Percentiles rank a stretch among this genome's conserved stretches.
Conservation (phyloP, 2,888 invertebrate genomes). For the Pristionchus arcanus region DNA sequence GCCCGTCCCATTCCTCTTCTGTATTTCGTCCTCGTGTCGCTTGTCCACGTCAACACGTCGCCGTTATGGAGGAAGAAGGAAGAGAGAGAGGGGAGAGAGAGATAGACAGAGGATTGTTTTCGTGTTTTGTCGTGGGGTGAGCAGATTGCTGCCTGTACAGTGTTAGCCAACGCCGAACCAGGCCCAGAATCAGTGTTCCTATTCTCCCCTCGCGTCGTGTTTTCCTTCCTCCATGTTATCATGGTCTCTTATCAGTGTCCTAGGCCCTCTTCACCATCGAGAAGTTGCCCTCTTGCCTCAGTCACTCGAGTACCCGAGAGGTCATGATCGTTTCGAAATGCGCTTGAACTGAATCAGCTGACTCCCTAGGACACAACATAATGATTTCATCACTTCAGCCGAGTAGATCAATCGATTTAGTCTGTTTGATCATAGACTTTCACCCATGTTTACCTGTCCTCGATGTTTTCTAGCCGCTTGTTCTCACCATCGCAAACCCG, state of each 20-base stretch:
- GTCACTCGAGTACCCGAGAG: neutral
- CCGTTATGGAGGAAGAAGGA: neutral
- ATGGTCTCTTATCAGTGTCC: neutral
- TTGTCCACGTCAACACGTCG: slow-evolving; percentile 46
- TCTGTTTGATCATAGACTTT: neutral
- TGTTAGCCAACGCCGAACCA: neutral
- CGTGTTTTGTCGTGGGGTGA: slow-evolving; percentile 17
- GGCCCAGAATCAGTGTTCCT: neutral
- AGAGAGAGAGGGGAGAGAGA: neutral
- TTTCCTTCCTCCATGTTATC: neutral
- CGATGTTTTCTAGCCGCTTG: neutral
- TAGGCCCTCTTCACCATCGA: neutral
- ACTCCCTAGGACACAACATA: neutral
- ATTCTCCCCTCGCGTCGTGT: too few species aligned
- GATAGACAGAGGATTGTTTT: slow-evolving; percentile 40
- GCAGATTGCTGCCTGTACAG: slow-evolving; percentile 11
- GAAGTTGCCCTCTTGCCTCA: neutral
- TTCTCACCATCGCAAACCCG: neutral
- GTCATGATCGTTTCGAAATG: slow-evolving; percentile 1
- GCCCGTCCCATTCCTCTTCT: slow-evolving; percentile 5
- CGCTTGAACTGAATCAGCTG: neutral
- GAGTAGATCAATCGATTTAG: slow-evolving; percentile 28
- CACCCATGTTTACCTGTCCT: neutral
- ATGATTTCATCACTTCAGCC: neutral
- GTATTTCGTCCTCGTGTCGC: slow-evolving; percentile 43